These are phyloP conservation scores for Raja brachyura DNA, from an alignment of 2,113 vertebrate genomes.

Conservation along the genomic window DNA sequence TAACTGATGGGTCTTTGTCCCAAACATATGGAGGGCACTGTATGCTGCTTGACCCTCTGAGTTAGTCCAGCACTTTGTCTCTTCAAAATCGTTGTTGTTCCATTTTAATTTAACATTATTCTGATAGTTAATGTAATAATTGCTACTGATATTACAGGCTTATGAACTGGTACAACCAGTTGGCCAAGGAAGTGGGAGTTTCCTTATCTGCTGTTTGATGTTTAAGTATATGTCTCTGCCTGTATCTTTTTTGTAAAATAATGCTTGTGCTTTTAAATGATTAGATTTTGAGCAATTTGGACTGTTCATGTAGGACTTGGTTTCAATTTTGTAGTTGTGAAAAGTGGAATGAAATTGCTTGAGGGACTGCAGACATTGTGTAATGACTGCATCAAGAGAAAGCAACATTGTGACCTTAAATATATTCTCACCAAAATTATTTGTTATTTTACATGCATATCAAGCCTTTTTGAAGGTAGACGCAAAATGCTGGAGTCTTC, in stretches of 20 bases:
- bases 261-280: background rate
- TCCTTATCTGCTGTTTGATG: background rate
- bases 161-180: background rate
- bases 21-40: no score
- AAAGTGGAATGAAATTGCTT: background rate
- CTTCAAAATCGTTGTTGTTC: no score
- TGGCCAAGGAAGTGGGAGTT: background rate
- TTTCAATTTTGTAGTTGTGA: background rate
- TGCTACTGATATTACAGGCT: background rate
- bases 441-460: background rate
- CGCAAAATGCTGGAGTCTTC: no score
- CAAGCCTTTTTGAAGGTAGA: no score
- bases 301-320: background rate
- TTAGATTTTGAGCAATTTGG: background rate
- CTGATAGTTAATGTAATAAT: background rate
- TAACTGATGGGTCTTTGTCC: no score
- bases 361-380: background rate
- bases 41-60: no score
- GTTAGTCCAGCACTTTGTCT: no score
- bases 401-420: background rate
- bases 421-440: background rate
- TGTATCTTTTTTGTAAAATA: background rate
- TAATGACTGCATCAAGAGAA: background rate
- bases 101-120: no score
- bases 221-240: background rate